Percentiles rank a stretch among this genome's conserved stretches.
Conservation (phyloP, 2,888 invertebrate species). For the Xestobium rufovillosum region DNA sequence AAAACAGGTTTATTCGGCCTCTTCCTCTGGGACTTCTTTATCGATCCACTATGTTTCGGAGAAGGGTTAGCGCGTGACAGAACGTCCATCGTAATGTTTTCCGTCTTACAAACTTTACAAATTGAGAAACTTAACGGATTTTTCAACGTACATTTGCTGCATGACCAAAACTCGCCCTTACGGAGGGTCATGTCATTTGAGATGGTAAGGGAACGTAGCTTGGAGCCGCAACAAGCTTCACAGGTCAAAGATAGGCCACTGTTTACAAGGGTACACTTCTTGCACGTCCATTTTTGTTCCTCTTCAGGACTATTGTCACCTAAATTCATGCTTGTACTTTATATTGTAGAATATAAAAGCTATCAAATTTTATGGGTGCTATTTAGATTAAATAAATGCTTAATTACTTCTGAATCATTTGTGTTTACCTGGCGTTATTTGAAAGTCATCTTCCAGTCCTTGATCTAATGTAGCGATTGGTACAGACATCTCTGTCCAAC, state of each 20-base stretch:
- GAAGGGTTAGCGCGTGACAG: slow-evolving; percentile 46
- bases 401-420: slow-evolving; percentile 2
- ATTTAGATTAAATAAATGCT: not conserved
- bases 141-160: slow-evolving; percentile 72
- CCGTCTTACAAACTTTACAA: slow-evolving; percentile 73
- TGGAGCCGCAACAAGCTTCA: slow-evolving; percentile 81
- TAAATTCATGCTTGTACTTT: not conserved
- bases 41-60: slow-evolving; percentile 42
- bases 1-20: too few relatives aligned
- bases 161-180: slow-evolving; percentile 71
- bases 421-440: slow-evolving; percentile 51
- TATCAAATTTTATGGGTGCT: not conserved
- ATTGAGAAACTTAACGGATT: slow-evolving; percentile 60
- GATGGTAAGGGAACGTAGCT: slow-evolving; percentile 58
- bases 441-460: slow-evolving; percentile 62
- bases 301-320: slow-evolving; percentile 25
- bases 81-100: slow-evolving; percentile 41
- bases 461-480: slow-evolving; percentile 62
- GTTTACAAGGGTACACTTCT: slow-evolving; percentile 82
- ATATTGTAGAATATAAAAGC: slow-evolving; percentile 4
- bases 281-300: slow-evolving; percentile 69
- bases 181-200: slow-evolving; percentile 61
- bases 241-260: slow-evolving; percentile 63
- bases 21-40: too few relatives aligned
- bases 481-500: slow-evolving; percentile 37